Percentiles rank a stretch among this genome's conserved stretches.
phyloP scores from a whole-genome alignment of 1,140 invertebrate species.

The Ectropis grisescens region DNA sequence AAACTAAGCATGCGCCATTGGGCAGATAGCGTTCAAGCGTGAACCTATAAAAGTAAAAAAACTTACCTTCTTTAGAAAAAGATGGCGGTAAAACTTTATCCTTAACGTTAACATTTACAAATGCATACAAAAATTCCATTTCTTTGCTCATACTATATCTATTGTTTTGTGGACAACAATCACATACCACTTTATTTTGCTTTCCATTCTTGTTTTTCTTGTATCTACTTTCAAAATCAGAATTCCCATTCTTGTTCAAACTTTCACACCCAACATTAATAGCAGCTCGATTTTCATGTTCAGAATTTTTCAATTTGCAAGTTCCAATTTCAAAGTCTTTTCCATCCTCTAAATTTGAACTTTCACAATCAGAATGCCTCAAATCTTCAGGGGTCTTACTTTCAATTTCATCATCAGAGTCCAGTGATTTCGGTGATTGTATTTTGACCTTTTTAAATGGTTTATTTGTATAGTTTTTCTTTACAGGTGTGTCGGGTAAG shows the following conservation, averaged over 20 bases:
- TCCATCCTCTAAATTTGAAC: no score
- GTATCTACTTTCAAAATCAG: conserved; percentile 7
- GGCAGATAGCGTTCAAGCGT: no score
- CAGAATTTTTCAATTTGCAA: no score
- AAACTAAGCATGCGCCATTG: no score
- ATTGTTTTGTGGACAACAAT: conserved; percentile 24
- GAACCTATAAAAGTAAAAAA: no score
- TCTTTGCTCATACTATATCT: conserved; percentile 15
- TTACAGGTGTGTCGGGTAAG: conserved; percentile 1
- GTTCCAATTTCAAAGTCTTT: no score
- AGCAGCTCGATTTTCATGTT: no score
- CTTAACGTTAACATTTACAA: conserved; percentile 46
- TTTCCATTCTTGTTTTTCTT: conserved; percentile 3
- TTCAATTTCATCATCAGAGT: no score
- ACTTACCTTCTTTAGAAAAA: conserved; percentile 51
- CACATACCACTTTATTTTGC: conserved; percentile 14
- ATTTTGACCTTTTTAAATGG: no score
- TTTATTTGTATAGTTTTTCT: conserved; percentile 7
- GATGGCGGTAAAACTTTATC: conserved; percentile 41
- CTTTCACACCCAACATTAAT: conserved; percentile 1
- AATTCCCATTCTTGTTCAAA: not conserved
- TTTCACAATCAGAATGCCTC: no score
- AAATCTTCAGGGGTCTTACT: no score
- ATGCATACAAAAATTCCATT: conserved; percentile 46
- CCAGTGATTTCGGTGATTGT: no score